phyloP scores from a whole-genome alignment of 2,888 invertebrate genomes.

The Nowickia ferox region DNA sequence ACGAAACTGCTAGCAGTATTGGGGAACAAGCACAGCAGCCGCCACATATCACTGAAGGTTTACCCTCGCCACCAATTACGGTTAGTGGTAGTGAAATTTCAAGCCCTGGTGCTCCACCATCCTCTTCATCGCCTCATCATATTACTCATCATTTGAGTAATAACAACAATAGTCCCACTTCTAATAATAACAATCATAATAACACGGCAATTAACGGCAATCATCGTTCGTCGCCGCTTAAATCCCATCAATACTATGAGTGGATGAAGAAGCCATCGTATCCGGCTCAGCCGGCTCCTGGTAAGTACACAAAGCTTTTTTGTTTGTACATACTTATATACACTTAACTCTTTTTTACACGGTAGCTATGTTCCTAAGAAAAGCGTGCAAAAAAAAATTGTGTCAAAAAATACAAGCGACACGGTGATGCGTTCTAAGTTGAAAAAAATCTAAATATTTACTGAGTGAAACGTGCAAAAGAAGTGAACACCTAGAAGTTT shows the following conservation, averaged over 20 bases:
- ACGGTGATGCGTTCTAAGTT: no score
- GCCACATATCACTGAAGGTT: slow-evolving; percentile 79
- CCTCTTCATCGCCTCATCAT: slow-evolving; percentile 81
- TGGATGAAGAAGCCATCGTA: slow-evolving; percentile 97
- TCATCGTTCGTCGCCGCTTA: slow-evolving; percentile 86
- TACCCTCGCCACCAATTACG: slow-evolving; percentile 86
- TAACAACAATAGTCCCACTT: slow-evolving; percentile 67
- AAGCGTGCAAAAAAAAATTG: no score
- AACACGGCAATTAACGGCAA: slow-evolving; percentile 75
- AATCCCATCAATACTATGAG: slow-evolving; percentile 87
- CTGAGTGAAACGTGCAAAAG: no score
- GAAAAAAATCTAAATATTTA: no score
- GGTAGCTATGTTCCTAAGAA: no score
- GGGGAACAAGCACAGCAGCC: slow-evolving; percentile 75
- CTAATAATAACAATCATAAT: slow-evolving; percentile 74
- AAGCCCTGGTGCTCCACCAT: slow-evolving; percentile 84
- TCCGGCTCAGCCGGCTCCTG: slow-evolving; percentile 92
- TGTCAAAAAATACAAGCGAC: no score
- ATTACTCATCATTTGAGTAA: slow-evolving; percentile 80
- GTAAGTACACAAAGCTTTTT: slow-evolving; percentile 83
- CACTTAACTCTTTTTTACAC: background rate
- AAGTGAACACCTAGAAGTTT: no score
- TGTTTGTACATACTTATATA: background rate
- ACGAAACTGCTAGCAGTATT: slow-evolving; percentile 65
- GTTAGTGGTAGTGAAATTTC: slow-evolving; percentile 85